These are phyloP conservation scores for Denticeps clupeoides DNA, from an alignment of 2,797 vertebrate species.

Conservation along the genomic window DNA sequence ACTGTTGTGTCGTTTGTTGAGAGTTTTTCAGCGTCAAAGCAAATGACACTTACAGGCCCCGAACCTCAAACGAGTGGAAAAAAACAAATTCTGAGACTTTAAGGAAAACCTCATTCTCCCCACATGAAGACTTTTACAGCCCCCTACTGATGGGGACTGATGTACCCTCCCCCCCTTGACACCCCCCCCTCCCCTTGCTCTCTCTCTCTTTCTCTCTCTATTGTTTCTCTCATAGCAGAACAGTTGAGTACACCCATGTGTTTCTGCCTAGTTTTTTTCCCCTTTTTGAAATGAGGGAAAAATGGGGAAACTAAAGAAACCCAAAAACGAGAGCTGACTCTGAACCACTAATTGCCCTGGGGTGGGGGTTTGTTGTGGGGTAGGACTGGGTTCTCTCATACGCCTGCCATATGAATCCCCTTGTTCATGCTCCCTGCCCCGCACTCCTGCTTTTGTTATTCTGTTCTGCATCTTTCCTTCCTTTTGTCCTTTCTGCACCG, in stretches of 20 bases:
- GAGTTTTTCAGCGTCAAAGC: too few relatives aligned
- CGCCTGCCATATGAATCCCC: constrained; percentile 15
- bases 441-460: neutral
- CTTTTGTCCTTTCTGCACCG: neutral
- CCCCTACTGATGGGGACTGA: neutral
- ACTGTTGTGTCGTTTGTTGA: too few relatives aligned
- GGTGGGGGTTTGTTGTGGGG: constrained; percentile 13
- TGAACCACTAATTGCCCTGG: constrained; percentile 28
- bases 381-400: constrained; percentile 18
- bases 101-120: too few relatives aligned
- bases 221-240: constrained; percentile 7
- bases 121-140: neutral
- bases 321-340: constrained; percentile 20
- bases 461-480: neutral
- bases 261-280: constrained; percentile 28
- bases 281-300: constrained; percentile 4
- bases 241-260: constrained; percentile 28
- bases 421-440: neutral
- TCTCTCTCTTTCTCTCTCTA: neutral
- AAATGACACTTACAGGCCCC: too few relatives aligned
- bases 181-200: neutral
- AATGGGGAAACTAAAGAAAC: constrained; percentile 23
- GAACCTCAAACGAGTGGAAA: too few relatives aligned
- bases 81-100: too few relatives aligned
- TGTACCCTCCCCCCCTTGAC: neutral